Evolutionary conservation across 1,140 invertebrate species (phyloP).

Genomic region (Fopius arisanus): DNA sequence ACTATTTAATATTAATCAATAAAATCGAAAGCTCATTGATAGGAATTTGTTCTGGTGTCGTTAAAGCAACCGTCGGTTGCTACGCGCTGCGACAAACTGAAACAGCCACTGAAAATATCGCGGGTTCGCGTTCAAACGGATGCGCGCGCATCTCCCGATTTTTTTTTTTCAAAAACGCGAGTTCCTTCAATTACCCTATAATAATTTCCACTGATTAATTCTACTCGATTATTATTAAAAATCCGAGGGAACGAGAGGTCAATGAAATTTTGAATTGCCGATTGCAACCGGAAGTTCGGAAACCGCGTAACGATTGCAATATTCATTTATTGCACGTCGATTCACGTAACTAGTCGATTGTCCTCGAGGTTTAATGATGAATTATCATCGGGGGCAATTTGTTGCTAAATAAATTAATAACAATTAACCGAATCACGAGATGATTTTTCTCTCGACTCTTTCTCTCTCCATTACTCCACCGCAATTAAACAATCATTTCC

Average conservation of each 20-base stretch:
- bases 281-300: not conserved
- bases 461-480: no score
- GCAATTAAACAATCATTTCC: no score
- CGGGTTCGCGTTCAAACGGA: not conserved
- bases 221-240: not conserved
- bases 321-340: constrained; percentile 9
- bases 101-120: not conserved
- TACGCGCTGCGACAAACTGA: not conserved
- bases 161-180: no score
- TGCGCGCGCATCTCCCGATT: not conserved
- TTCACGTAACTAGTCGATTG: not conserved
- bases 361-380: not conserved
- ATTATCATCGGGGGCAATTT: not conserved
- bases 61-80: not conserved
- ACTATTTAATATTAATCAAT: no score
- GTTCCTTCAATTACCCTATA: no score
- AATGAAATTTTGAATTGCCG: no score
- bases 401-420: not conserved
- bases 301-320: not conserved
- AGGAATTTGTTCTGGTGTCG: no score
- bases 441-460: no score
- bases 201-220: no score
- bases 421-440: no score
- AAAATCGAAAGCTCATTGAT: not conserved
- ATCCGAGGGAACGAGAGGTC: not conserved